Evolutionary conservation across 2,888 invertebrate species (phyloP), one percentile per base, ranked within the genome.

Genomic region (Chalcosyrphus nemorum): DNA sequence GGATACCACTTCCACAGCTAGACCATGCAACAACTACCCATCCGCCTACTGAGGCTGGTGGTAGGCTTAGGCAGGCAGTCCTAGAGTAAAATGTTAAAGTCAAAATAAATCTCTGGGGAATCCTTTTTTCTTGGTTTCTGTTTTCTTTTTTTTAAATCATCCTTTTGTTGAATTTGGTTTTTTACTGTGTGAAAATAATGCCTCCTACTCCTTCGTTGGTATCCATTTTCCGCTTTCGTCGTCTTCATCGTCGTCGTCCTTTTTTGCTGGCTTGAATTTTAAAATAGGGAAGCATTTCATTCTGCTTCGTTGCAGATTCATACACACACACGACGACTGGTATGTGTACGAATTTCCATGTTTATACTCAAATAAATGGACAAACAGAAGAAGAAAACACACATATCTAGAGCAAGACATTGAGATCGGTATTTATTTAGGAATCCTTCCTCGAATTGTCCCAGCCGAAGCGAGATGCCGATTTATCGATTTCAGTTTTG

Each of bases 401-500:
- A 56, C 35, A 32, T 9, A 63, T 35, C 9, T 19, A 56, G 35
- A 57, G 56, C 29, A 35, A 76, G 70, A 47, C 50, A 66, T 59
- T 71, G 38, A 38, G 43, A 65, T 65, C 9, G 76, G 76, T 65
- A 81, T 81, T 71, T 74, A 47, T 56, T 38, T 54, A 45, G 66
- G 38, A 68, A 80, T 72, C 52, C 57, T 21, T 70, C 56, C 41
- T 19, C 19, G 57, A 59, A 71, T 27, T 71, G 66, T 71, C 65
- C 47, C 21, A 35, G n/a, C n/a, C n/a, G n/a, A 24, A 66, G 54
- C 52, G 47, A 59, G 54, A 59, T 72, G 76, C 72, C 81, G 76
- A 81, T 81, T 81, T 81, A 81, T 81, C 76, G 81, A 76, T 81
- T 81, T 52, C 65, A 21, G 59, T 65, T 76, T 76, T 7, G 27